Evolutionary conservation across 1,140 invertebrate species (phyloP), one percentile per base, ranked within the genome.

Genomic region (Drosophila repleta): DNA sequence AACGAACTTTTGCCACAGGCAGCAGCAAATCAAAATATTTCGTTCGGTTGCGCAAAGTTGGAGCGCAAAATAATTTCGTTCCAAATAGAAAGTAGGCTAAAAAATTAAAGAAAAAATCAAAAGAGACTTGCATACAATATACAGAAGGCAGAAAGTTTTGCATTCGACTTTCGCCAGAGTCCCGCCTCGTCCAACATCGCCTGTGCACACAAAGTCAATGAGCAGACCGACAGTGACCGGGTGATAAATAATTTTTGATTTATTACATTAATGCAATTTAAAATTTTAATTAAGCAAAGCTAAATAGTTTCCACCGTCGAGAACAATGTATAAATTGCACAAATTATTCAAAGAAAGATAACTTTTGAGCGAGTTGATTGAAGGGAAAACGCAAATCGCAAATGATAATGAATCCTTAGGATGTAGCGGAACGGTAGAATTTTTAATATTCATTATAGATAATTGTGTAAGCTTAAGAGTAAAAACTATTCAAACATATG

Each of bases 1-100:
- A 89, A 83, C 83, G 84, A 87, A 87, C 83, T 87, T 87, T 87
- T 88, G 79, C 83, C 83, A 88, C 82, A 76, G 82, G 82, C 82
- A 87, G 84, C 83, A 76, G 76, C 83, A 88, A 87, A 87, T 87
- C 83, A 87, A 87, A 87, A 87, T 88, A 87, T 88, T 87, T 83
- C 79, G 88, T 88, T 83, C 79, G 79, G 55, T 74, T 74, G 73
- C 66, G 70, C 69, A 70, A 83, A 88, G 75, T 88, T 87, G 74
- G 71, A 76, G 66, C 67, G 49, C 63, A 75, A 87, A 87, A 85
- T 81, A 85, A 85, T 85, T 85, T 65, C 66, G 48, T 58, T 62
- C 48, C 57, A 73, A 69, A 68, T 62, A 69, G 56, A 73, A 68
- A 66, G 63, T 71, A 48, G 63, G 68, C 62, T 57, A 58, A 58